Conservation (phyloP, 2,113 vertebrate genomes). For the Periophthalmus modestus region DNA sequence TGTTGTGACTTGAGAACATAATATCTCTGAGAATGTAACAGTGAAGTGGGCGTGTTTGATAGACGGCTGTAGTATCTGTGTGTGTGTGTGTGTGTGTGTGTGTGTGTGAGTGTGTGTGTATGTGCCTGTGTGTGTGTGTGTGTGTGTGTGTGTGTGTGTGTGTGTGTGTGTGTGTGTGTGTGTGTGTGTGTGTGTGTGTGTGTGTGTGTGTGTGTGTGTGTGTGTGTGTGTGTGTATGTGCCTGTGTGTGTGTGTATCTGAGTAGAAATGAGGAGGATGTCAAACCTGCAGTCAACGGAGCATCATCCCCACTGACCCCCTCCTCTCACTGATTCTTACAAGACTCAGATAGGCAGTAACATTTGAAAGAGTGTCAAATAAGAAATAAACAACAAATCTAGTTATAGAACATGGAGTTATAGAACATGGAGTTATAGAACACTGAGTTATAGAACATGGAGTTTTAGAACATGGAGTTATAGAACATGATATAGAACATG, state of each 20-base stretch:
- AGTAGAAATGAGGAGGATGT: conserved; percentile 32
- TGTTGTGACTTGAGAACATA: not conserved
- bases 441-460: no score
- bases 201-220: not conserved
- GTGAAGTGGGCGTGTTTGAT: not conserved
- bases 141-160: not conserved
- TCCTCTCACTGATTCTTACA: conserved; percentile 20
- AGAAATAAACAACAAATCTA: not conserved
- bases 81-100: not conserved
- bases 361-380: not conserved
- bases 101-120: not conserved
- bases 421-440: no score
- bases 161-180: not conserved
- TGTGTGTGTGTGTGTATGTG: no score
- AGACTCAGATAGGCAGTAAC: not conserved
- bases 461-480: no score
- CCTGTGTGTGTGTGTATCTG: conserved; percentile 15
- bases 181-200: not conserved
- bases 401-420: no score
- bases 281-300: conserved; percentile 52
- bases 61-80: not conserved
- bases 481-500: no score
- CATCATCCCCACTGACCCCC: conserved; percentile 26
- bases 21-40: not conserved
- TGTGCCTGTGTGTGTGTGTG: no score